Conservation (phyloP, 2,113 vertebrate genomes). For the Paralichthys olivaceus region DNA sequence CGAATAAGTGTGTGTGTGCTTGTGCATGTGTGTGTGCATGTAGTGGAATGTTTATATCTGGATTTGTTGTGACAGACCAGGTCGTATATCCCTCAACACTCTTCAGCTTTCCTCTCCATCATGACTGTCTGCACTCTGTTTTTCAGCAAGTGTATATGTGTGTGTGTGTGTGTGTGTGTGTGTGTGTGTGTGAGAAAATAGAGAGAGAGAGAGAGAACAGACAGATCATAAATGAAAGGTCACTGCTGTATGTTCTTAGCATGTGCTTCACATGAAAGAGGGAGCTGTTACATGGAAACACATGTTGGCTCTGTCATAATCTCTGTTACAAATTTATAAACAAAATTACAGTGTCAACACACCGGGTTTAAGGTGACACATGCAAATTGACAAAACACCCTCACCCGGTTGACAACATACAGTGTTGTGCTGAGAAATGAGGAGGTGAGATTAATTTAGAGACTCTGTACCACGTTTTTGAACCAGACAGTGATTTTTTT, state of each 20-base stretch:
- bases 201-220: constrained; percentile 15
- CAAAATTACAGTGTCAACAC: not conserved
- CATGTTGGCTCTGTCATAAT: constrained; percentile 60
- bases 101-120: constrained; percentile 11
- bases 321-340: constrained; percentile 18
- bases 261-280: constrained; percentile 34
- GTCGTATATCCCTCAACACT: constrained; percentile 49
- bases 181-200: not conserved
- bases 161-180: constrained; percentile 13
- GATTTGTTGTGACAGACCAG: constrained; percentile 19
- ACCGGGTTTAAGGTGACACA: not conserved
- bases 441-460: too few species aligned
- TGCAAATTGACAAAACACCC: not conserved
- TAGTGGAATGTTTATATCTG: not conserved
- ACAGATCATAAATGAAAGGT: constrained; percentile 58
- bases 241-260: constrained; percentile 29
- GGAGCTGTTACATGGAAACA: constrained; percentile 52
- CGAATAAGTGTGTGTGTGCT: not conserved
- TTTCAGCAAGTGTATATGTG: constrained; percentile 33
- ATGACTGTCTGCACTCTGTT: constrained; percentile 48
- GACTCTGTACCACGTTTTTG: too few species aligned
- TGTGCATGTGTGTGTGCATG: not conserved
- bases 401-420: not conserved
- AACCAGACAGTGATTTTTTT: too few species aligned
- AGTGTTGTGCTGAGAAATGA: too few species aligned